Evolutionary conservation across 2,797 vertebrate genomes (phyloP).

Genomic region (Peromyscus melanophrys): DNA sequence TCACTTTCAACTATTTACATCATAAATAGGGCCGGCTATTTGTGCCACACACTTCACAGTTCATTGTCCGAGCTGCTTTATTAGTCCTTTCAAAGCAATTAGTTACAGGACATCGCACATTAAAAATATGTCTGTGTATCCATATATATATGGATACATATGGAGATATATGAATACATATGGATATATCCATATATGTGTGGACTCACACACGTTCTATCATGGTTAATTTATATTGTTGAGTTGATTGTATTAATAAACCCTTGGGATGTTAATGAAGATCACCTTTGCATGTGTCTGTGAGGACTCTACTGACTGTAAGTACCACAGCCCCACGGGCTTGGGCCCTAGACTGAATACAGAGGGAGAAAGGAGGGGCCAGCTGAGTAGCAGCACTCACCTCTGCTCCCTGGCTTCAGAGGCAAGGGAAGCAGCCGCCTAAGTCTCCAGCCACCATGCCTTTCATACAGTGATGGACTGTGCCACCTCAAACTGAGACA

Average conservation of each 20-base stretch:
- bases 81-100: slow-evolving; percentile 29
- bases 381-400: background rate
- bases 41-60: background rate
- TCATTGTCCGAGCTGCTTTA: background rate
- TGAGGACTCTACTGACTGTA: background rate
- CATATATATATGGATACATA: background rate
- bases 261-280: background rate
- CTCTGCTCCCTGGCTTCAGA: background rate
- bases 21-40: background rate
- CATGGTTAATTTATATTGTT: background rate
- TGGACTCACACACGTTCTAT: background rate
- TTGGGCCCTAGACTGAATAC: background rate
- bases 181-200: background rate
- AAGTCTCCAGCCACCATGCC: background rate
- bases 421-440: background rate
- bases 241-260: background rate
- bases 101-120: background rate
- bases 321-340: background rate
- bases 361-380: background rate
- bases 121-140: background rate
- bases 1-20: background rate
- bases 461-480: rapidly evolving
- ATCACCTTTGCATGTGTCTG: background rate
- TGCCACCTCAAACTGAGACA: background rate
- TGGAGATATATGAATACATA: rapidly evolving